phyloP scores from a whole-genome alignment of 1,140 invertebrate species.

The Cotesia chilonis region DNA sequence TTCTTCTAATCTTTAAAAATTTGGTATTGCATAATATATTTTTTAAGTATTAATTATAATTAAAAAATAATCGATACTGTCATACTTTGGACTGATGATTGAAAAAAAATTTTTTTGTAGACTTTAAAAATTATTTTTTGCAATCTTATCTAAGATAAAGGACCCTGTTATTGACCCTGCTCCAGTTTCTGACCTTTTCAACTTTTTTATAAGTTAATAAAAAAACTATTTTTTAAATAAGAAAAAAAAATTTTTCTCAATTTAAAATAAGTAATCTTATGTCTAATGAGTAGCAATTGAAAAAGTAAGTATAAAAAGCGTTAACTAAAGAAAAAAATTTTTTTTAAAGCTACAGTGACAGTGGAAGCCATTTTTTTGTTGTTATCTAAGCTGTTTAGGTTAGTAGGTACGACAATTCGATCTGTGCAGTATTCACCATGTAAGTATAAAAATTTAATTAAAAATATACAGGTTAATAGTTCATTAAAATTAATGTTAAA shows the following conservation, averaged over 20 bases:
- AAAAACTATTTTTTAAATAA: slow-evolving; percentile 8
- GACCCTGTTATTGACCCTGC: neutral
- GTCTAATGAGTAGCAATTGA: neutral
- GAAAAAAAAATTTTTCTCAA: neutral
- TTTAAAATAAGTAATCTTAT: neutral
- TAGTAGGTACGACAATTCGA: too few relatives aligned
- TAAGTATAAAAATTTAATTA: neutral
- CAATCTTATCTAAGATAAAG: neutral
- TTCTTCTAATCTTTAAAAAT: too few relatives aligned
- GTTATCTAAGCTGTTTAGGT: too few relatives aligned
- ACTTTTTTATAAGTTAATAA: neutral
- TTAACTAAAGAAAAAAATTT: slow-evolving; percentile 1
- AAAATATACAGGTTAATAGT: neutral
- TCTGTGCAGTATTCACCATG: too few relatives aligned
- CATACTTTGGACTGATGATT: too few relatives aligned
- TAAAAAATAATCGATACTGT: too few relatives aligned
- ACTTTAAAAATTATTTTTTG: too few relatives aligned
- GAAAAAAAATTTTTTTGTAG: too few relatives aligned
- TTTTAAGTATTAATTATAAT: too few relatives aligned
- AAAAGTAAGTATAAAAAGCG: neutral
- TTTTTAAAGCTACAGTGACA: neutral
- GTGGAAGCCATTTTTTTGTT: too few relatives aligned
- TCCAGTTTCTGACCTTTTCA: slow-evolving; percentile 5
- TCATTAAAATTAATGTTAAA: neutral
- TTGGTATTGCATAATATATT: too few relatives aligned